phyloP scores from a whole-genome alignment of 53 echinoderm and acorn worm genomes.

The Stichopus horrens region DNA sequence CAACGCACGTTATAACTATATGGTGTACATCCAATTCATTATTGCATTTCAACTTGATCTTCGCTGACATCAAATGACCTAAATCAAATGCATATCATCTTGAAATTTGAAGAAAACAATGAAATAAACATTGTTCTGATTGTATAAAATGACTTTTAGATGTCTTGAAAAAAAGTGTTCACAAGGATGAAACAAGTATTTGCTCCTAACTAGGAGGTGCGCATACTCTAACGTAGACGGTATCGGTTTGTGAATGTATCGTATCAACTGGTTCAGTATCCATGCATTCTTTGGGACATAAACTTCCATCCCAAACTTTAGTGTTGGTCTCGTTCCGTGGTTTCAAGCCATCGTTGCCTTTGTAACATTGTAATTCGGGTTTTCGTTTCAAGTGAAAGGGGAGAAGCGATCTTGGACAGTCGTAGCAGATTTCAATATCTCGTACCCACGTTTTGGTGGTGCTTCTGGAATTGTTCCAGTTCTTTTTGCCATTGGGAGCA shows the following conservation, averaged over 20 bases:
- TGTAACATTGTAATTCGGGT: background rate
- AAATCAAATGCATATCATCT: too few species aligned
- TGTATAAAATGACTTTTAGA: too few species aligned
- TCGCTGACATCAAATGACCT: too few species aligned
- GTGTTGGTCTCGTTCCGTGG: background rate
- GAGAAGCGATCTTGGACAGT: conserved; percentile 27
- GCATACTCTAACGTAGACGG: conserved; percentile 2
- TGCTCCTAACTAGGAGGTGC: background rate
- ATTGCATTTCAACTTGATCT: too few species aligned
- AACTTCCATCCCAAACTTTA: conserved; percentile 17
- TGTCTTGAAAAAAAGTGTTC: too few species aligned
- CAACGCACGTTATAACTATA: too few species aligned
- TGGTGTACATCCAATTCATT: too few species aligned
- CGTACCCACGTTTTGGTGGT: background rate
- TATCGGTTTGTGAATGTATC: background rate
- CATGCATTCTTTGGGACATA: conserved; percentile 35
- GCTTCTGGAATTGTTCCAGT: background rate
- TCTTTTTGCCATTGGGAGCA: conserved; percentile 10
- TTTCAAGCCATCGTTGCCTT: background rate
- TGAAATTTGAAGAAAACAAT: too few species aligned
- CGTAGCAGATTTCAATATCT: background rate
- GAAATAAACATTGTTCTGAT: too few species aligned
- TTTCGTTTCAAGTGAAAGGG: conserved; percentile 13
- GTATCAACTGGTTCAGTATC: conserved; percentile 20
- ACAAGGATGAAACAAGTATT: too few species aligned